Evolutionary conservation across 2,797 vertebrate species (phyloP).

Genomic region (Euthynnus affinis): DNA sequence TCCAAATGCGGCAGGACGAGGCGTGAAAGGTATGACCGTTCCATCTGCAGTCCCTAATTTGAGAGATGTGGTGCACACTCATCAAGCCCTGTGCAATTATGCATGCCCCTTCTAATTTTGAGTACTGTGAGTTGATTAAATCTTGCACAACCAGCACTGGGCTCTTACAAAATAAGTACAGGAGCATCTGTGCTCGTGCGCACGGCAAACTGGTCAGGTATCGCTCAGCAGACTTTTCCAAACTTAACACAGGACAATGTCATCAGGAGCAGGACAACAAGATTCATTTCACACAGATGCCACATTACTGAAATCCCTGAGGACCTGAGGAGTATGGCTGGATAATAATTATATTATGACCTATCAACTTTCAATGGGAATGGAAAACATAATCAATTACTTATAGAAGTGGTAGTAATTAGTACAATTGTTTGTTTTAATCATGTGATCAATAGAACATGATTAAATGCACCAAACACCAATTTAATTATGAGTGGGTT

Average conservation of each 20-base stretch:
- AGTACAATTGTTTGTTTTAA: no score
- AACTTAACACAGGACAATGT: background rate
- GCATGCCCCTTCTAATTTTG: constrained; percentile 58
- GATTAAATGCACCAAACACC: no score
- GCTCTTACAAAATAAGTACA: constrained; percentile 28
- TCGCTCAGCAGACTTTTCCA: constrained; percentile 1
- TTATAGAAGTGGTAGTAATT: no score
- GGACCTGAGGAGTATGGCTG: no score
- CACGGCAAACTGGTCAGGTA: constrained; percentile 12
- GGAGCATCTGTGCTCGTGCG: constrained; percentile 49
- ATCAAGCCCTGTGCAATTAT: constrained; percentile 63
- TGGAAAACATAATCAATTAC: no score
- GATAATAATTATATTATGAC: background rate
- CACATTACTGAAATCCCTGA: background rate
- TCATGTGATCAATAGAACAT: no score
- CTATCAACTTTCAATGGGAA: background rate
- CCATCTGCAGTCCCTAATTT: constrained; percentile 69
- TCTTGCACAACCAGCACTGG: constrained; percentile 53
- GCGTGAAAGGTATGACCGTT: constrained; percentile 66
- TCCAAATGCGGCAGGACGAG: constrained; percentile 42
- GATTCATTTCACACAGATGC: background rate
- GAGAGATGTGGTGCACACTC: constrained; percentile 60
- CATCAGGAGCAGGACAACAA: background rate
- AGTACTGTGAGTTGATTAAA: constrained; percentile 64
- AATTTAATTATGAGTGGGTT: background rate